phyloP scores from a whole-genome alignment of 2,797 vertebrate species.

The Choloepus didactylus region DNA sequence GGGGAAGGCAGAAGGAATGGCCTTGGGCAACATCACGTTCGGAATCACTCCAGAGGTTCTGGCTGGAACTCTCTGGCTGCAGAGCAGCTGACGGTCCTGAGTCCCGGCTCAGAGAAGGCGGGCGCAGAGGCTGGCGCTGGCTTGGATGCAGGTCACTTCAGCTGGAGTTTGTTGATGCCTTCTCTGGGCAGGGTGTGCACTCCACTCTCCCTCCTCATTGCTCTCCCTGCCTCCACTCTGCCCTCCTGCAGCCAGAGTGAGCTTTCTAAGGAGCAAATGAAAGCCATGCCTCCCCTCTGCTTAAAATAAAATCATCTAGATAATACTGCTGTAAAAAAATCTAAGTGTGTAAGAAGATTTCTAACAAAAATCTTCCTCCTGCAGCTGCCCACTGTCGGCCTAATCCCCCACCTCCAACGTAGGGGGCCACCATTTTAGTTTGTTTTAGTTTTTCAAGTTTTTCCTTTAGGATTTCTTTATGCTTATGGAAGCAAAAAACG shows the following conservation, averaged over 20 bases:
- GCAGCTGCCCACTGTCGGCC: background rate
- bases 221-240: background rate
- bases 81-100: background rate
- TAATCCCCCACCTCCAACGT: background rate
- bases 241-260: background rate
- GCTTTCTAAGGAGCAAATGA: background rate
- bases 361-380: background rate
- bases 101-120: background rate
- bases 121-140: background rate
- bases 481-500: background rate
- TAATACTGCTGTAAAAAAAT: background rate
- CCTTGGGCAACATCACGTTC: rapidly evolving
- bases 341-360: background rate
- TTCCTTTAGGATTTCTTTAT: background rate
- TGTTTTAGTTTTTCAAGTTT: background rate
- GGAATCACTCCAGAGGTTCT: background rate
- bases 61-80: background rate
- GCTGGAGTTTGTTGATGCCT: background rate
- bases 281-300: background rate
- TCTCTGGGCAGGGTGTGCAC: rapidly evolving
- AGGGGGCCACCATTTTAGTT: background rate
- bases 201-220: background rate
- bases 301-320: background rate
- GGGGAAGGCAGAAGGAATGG: rapidly evolving
- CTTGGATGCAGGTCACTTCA: too few relatives aligned